These are phyloP conservation scores for Herpetotheres cachinnans DNA, from an alignment of 2,113 vertebrate genomes.

Conservation along the genomic window DNA sequence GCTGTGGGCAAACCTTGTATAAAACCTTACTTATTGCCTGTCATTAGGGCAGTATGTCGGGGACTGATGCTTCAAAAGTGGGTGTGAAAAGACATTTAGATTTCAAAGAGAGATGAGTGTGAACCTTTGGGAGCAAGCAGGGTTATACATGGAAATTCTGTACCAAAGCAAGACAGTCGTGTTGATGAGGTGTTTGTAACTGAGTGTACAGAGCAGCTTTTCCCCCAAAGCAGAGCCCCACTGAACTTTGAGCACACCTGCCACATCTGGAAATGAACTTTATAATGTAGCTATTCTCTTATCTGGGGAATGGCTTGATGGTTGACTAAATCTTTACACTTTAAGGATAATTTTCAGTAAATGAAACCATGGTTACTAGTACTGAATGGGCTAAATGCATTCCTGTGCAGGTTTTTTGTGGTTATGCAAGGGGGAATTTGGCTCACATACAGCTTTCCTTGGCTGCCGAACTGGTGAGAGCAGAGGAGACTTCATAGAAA, in stretches of 20 bases:
- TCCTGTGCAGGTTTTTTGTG: not conserved
- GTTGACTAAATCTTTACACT: not conserved
- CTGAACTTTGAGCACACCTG: not conserved
- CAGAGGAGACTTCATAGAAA: not conserved
- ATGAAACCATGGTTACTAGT: constrained; percentile 17
- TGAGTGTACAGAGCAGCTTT: not conserved
- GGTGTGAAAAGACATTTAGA: not conserved
- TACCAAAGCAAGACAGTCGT: not conserved
- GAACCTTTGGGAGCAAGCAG: not conserved
- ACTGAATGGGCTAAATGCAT: not conserved
- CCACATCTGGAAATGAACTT: not conserved
- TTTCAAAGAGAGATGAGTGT: not conserved
- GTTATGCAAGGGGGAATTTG: constrained; percentile 16
- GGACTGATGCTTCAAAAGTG: not conserved
- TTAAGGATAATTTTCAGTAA: not conserved
- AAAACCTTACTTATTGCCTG: not conserved
- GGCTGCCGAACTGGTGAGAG: not conserved
- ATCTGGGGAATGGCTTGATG: not conserved
- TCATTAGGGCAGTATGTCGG: not conserved
- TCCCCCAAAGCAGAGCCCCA: not conserved
- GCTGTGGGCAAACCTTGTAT: not conserved
- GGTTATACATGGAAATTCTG: not conserved
- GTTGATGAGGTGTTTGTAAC: not conserved
- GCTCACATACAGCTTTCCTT: not conserved
- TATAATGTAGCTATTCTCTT: not conserved